These are phyloP conservation scores for Phocoena phocoena DNA, from an alignment of 2,113 vertebrate species.

Conservation along the genomic window DNA sequence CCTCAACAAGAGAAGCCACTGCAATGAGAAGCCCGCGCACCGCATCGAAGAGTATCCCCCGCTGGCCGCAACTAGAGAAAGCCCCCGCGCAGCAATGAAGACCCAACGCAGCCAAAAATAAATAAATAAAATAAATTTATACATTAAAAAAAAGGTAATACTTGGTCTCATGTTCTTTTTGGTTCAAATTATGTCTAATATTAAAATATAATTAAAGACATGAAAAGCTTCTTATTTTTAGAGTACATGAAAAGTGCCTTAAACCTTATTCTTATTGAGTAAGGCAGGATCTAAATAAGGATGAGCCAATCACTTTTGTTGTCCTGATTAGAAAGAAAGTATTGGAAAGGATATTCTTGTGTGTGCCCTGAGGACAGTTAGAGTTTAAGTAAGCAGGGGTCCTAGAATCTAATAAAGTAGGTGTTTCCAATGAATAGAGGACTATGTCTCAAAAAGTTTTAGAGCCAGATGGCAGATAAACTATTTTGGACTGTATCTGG, in stretches of 20 bases:
- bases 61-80: no score
- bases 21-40: no score
- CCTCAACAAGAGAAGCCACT: no score
- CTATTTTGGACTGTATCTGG: not conserved
- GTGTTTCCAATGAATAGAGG: not conserved
- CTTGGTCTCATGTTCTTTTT: not conserved
- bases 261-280: not conserved
- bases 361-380: not conserved
- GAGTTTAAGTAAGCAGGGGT: not conserved
- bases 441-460: constrained; percentile 1
- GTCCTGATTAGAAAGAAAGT: not conserved
- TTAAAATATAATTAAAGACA: not conserved
- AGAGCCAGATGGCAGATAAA: not conserved
- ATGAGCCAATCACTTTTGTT: not conserved
- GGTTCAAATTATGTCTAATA: not conserved
- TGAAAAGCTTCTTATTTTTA: constrained; percentile 24
- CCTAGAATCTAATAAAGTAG: not conserved
- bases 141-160: not conserved
- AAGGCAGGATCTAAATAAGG: not conserved
- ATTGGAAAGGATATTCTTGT: constrained; percentile 1
- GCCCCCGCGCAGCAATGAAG: no score
- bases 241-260: not conserved
- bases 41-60: no score
- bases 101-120: no score
- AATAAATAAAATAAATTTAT: no score